phyloP scores from a whole-genome alignment of 2,113 vertebrate genomes.

The Columba janthina region DNA sequence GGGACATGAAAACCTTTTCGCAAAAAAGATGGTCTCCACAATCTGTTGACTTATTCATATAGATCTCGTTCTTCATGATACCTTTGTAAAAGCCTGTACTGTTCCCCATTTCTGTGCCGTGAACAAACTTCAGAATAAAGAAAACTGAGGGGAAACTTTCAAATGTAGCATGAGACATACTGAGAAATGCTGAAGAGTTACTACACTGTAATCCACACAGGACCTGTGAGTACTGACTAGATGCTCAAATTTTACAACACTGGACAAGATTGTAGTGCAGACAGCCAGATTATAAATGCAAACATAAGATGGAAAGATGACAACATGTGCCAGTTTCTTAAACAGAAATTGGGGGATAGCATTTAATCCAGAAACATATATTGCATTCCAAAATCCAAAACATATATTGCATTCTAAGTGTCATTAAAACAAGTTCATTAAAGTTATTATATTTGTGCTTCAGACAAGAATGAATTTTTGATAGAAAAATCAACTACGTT shows the following conservation, averaged over 20 bases:
- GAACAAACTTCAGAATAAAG: not conserved
- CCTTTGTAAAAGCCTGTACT: not conserved
- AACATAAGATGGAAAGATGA: not conserved
- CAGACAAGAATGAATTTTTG: not conserved
- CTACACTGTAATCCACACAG: not conserved
- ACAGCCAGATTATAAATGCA: not conserved
- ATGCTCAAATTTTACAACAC: not conserved
- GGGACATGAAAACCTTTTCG: not conserved
- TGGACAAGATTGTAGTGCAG: not conserved
- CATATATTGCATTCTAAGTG: not conserved
- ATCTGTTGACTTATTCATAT: not conserved
- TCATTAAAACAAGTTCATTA: not conserved
- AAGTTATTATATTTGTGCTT: not conserved
- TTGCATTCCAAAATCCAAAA: not conserved
- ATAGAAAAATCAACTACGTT: not conserved
- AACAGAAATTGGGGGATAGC: not conserved
- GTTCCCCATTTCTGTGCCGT: not conserved
- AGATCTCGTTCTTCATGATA: not conserved
- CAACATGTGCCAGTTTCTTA: not conserved
- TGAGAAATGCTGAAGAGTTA: not conserved
- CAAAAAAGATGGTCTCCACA: not conserved
- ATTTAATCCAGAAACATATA: not conserved
- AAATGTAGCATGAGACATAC: not conserved
- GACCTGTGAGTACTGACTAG: not conserved
- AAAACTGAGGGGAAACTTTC: not conserved